These are phyloP conservation scores for Catamblyrhynchus diadema DNA, from an alignment of 2,797 vertebrate species.

Conservation along the genomic window DNA sequence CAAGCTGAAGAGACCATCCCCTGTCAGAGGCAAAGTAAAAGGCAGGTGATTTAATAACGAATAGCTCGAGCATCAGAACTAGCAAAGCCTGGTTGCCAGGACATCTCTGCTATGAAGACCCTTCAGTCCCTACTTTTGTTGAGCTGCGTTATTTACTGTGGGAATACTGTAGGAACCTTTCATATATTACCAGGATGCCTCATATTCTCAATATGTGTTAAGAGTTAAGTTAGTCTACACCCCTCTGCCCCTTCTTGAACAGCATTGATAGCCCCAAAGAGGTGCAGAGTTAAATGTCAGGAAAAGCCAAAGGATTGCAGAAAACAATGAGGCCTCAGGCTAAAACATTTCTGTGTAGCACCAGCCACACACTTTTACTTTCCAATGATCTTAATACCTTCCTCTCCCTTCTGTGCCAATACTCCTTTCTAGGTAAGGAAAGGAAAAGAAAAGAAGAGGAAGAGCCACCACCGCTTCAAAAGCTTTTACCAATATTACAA, in stretches of 20 bases:
- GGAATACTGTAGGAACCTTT: not conserved
- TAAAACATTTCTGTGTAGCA: not conserved
- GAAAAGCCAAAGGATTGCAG: not conserved
- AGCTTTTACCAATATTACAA: not conserved
- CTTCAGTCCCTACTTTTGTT: not conserved
- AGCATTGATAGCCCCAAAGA: not conserved
- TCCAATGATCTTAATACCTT: not conserved
- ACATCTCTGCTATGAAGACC: not conserved
- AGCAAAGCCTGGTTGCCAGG: not conserved
- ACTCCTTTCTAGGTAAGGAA: not conserved
- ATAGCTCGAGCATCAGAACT: not conserved
- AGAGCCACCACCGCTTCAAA: not conserved
- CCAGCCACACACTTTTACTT: not conserved
- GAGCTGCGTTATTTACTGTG: not conserved
- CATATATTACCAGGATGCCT: not conserved
- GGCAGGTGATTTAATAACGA: not conserved
- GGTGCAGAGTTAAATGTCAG: not conserved
- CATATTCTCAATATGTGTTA: not conserved
- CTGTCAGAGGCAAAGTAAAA: not conserved
- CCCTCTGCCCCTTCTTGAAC: not conserved
- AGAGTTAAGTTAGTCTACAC: not conserved
- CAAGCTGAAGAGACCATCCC: not conserved
- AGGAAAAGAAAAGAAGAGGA: not conserved
- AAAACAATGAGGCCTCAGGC: not conserved
- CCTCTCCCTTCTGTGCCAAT: not conserved